Percentiles rank a stretch among this genome's conserved stretches.
phyloP scores from a whole-genome alignment of 2,113 vertebrate genomes.

The Opisthocomus hoazin region DNA sequence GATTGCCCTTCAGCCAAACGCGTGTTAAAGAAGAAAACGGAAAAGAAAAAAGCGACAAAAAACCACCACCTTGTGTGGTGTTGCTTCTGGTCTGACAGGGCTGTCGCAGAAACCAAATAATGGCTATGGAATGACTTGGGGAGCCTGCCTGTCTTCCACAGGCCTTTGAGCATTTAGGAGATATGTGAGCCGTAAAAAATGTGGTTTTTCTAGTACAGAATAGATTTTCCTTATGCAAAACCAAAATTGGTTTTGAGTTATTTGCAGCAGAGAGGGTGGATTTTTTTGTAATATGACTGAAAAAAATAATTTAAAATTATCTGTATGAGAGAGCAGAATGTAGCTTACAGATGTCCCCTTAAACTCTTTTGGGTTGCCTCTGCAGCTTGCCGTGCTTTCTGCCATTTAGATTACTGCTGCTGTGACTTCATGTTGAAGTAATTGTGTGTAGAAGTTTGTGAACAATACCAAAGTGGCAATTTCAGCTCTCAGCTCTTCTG shows the following conservation, averaged over 20 bases:
- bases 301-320: neutral
- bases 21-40: neutral
- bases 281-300: neutral
- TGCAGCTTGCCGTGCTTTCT: neutral
- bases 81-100: neutral
- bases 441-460: neutral
- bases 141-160: neutral
- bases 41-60: neutral
- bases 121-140: neutral
- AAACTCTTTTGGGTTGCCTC: neutral
- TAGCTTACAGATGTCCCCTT: neutral
- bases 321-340: neutral
- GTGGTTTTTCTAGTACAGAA: neutral
- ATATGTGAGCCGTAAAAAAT: neutral
- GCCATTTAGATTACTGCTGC: neutral
- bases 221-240: neutral
- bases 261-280: neutral
- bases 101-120: neutral
- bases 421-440: neutral
- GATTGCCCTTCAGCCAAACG: neutral
- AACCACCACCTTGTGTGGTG: fast-evolving
- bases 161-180: neutral
- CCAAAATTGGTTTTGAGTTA: neutral
- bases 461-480: neutral
- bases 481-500: neutral